Base-by-base conservation (phyloP, 2,113 vertebrate species). In the Daboia siamensis region DNA sequence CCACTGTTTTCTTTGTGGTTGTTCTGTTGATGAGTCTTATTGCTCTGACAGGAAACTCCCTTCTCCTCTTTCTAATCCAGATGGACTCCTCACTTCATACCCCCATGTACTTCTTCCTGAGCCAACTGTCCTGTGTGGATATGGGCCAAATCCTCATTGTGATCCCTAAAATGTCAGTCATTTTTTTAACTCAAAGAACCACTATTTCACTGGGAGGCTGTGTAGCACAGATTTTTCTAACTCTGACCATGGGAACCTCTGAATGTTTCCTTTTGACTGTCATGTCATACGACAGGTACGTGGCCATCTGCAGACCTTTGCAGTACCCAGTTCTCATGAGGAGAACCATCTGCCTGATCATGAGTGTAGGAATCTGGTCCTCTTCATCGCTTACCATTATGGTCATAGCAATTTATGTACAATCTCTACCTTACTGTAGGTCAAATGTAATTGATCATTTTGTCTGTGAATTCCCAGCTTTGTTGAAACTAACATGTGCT, bases 91-190 rank as follows among this genome's bases (percentile, higher is more conserved):
- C 0, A 4, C 95, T 96, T 3, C 93, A 94, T 84, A 94, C 90
- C 0, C 94, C 96, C 2, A 95, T 95, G 95, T 94, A 95, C 44
- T 95, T 95, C 61, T 89, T 95, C 89, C 93, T 96, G 17, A 93
- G 94, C n/a, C 95, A 96, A 3, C 91, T 96, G 10, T 94, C 95
- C 54, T 17, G 94, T 86, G 93, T 94, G 94, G 95, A 95, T 44
- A 93, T 90, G 0, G 23, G 94, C 12, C 96, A 94, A 33, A 90
- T 96, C 56, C 95, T 95, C 29, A 80, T 94, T 29, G 94, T 94
- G 0, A 90, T 95, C 51, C 94, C 95, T 24, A 94, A 95, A 92
- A 95, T 95, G 93, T 90, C 95, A 15, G 91, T 87, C 15, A 93
- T 94, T 57, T 91, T 96, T 33, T 90, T 96, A 54, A 93, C 94